Percentiles rank a stretch among this genome's conserved stretches.
These are phyloP conservation scores for Sebastes reedi DNA, from an alignment of 2,797 vertebrate species.

Conservation along the genomic window DNA sequence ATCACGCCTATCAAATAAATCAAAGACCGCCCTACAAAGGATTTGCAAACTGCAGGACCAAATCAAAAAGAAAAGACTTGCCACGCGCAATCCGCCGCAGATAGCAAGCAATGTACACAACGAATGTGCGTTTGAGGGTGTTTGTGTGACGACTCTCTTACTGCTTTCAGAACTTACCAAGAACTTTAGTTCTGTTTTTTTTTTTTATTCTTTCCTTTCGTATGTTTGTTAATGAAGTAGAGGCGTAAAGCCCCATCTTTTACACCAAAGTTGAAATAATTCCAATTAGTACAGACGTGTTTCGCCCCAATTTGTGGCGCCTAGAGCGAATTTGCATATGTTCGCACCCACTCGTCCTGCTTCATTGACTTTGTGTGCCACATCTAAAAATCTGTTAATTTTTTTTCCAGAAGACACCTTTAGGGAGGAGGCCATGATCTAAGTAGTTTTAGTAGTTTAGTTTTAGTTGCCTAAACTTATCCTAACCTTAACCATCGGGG, in stretches of 20 bases:
- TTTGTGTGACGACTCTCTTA: background rate
- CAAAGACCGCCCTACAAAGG: too few species aligned
- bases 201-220: background rate
- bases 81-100: too few species aligned
- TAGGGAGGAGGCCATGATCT: background rate
- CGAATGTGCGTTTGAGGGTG: background rate
- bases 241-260: background rate
- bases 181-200: background rate
- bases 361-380: background rate
- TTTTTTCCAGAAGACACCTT: background rate
- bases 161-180: too few species aligned
- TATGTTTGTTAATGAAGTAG: background rate
- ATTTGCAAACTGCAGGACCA: too few species aligned
- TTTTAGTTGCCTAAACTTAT: background rate
- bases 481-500: background rate
- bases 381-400: background rate
- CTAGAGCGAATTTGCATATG: background rate
- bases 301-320: background rate
- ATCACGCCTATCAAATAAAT: too few species aligned
- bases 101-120: background rate
- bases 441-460: background rate
- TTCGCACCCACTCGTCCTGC: background rate
- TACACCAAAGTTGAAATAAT: background rate
- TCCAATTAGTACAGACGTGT: background rate
- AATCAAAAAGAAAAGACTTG: too few species aligned